Conservation (phyloP, 2,797 vertebrate genomes). For the Acridotheres tristis region DNA sequence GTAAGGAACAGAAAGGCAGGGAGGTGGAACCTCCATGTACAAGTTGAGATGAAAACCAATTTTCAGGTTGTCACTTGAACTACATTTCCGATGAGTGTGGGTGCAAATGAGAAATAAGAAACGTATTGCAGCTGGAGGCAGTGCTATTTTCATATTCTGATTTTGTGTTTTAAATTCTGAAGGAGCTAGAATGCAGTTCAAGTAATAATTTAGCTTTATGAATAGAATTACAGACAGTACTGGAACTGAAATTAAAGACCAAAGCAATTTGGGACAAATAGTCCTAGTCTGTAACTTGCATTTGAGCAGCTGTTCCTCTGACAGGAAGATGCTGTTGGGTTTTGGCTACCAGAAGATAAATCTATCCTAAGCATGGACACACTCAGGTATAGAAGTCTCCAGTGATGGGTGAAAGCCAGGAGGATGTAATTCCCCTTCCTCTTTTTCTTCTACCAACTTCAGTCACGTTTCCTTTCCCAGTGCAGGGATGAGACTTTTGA, state of each 20-base stretch:
- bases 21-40: background rate
- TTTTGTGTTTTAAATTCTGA: background rate
- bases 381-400: background rate
- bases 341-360: background rate
- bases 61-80: background rate
- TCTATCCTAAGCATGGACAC: background rate
- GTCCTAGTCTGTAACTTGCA: background rate
- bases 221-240: background rate
- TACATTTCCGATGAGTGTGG: slow-evolving; percentile 1
- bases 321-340: background rate
- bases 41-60: background rate
- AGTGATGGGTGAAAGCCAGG: background rate
- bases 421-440: background rate
- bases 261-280: background rate
- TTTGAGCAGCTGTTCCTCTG: background rate
- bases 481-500: background rate
- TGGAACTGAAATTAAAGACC: background rate
- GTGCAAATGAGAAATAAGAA: slow-evolving; percentile 39
- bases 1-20: background rate
- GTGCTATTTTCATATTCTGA: background rate
- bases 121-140: background rate
- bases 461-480: background rate
- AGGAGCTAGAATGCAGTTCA: background rate
- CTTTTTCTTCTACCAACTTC: background rate
- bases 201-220: background rate